Percentiles rank a stretch among this genome's conserved stretches.
Evolutionary conservation across 2,113 vertebrate genomes (phyloP).

Genomic region (Anoura caudifer): DNA sequence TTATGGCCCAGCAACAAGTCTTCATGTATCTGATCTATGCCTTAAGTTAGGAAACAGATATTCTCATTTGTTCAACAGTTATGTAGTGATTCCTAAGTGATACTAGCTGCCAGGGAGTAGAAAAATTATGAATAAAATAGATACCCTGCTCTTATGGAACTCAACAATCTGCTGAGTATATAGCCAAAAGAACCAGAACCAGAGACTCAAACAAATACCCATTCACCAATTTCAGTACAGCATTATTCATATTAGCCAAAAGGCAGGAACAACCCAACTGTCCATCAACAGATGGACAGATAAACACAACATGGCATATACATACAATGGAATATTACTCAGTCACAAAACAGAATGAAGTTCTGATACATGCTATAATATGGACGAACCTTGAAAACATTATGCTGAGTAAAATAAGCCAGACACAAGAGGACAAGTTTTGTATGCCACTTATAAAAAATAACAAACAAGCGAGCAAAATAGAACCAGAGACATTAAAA

Average conservation of each 20-base stretch:
- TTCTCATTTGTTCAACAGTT: neutral
- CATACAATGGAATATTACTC: neutral
- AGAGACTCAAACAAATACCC: neutral
- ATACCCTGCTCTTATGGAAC: neutral
- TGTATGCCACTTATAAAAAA: neutral
- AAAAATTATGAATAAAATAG: slow-evolving; percentile 22
- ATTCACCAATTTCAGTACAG: neutral
- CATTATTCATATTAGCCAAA: neutral
- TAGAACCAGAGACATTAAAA: no score
- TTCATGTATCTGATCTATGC: neutral
- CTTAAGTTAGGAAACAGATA: neutral
- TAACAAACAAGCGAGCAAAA: neutral
- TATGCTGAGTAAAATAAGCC: neutral
- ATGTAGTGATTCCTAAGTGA: neutral
- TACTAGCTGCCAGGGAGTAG: neutral
- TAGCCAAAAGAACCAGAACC: neutral
- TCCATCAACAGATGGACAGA: neutral
- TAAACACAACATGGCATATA: neutral
- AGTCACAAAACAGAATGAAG: neutral
- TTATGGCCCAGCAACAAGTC: neutral
- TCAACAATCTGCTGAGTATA: neutral
- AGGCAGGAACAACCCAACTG: neutral
- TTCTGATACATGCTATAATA: neutral
- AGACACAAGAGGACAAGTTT: neutral
- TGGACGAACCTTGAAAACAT: neutral